phyloP scores from a whole-genome alignment of 2,888 invertebrate species.

The Rugalucina vietnamica region DNA sequence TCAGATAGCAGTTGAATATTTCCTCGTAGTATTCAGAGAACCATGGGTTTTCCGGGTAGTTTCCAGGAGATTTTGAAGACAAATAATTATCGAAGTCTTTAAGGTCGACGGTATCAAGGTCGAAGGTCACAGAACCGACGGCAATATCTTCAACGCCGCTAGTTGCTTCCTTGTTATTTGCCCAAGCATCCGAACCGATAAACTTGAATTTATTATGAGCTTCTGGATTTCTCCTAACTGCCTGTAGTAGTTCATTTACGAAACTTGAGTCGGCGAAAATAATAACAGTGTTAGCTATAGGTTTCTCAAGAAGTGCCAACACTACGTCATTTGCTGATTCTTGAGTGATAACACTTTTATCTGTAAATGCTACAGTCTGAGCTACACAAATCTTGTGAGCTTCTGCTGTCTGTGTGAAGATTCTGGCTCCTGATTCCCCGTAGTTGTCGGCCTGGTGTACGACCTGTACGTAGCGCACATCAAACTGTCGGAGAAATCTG shows the following conservation, averaged over 20 bases:
- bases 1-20: conserved; percentile 81
- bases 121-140: conserved; percentile 69
- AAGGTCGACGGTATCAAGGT: conserved; percentile 73
- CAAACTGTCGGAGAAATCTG: conserved; percentile 79
- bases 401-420: conserved; percentile 66
- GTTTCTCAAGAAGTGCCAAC: conserved; percentile 70
- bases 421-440: conserved; percentile 68
- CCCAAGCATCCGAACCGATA: conserved; percentile 78
- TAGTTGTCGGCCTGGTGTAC: conserved; percentile 74
- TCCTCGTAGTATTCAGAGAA: conserved; percentile 84
- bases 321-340: conserved; percentile 75
- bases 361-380: conserved; percentile 73
- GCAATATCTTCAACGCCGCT: conserved; percentile 66
- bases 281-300: conserved; percentile 78
- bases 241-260: conserved; percentile 74
- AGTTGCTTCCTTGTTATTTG: conserved; percentile 69
- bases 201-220: conserved; percentile 71
- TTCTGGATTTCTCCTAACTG: conserved; percentile 66
- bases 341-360: conserved; percentile 65
- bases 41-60: conserved; percentile 84
- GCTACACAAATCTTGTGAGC: conserved; percentile 75
- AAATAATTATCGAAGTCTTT: conserved; percentile 77
- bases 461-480: conserved; percentile 84
- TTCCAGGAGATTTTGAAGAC: conserved; percentile 71
- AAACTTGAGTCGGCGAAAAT: conserved; percentile 74